phyloP scores from a whole-genome alignment of 2,113 vertebrate species.

The Phalacrocorax carbo region DNA sequence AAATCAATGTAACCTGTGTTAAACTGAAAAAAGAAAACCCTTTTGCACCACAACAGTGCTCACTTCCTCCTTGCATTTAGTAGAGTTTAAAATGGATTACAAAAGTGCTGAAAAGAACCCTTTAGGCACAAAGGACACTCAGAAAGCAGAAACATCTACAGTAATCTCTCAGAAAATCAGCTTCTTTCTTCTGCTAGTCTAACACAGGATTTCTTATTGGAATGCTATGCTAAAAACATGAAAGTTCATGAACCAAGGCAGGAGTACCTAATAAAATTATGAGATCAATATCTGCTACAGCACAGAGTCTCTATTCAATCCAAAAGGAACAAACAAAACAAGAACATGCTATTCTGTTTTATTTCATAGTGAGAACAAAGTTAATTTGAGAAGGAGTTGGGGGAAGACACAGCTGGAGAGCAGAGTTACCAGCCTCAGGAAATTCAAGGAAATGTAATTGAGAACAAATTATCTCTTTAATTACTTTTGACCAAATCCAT shows the following conservation, averaged over 20 bases:
- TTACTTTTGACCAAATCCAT: constrained; percentile 79
- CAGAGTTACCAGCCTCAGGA: constrained; percentile 69
- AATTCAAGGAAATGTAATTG: constrained; percentile 75
- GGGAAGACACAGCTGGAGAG: constrained; percentile 61
- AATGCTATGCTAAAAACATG: constrained; percentile 15
- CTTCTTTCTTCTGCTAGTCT: neutral
- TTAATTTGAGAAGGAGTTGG: constrained; percentile 67
- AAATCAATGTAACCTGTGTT: neutral
- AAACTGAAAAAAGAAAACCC: neutral
- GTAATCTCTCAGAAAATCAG: neutral
- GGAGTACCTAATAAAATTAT: constrained; percentile 46
- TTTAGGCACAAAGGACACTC: neutral
- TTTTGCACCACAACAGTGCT: neutral
- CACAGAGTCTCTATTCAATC: constrained; percentile 23
- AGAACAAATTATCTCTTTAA: constrained; percentile 78
- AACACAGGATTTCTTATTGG: neutral
- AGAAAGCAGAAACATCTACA: neutral
- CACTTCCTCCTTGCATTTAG: neutral
- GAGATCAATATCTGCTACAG: constrained; percentile 22
- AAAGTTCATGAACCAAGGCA: constrained; percentile 48
- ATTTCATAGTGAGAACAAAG: constrained; percentile 66
- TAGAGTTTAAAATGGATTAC: neutral
- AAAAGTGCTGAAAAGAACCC: neutral
- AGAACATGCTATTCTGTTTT: constrained; percentile 39
- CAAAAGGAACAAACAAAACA: constrained; percentile 27